These are phyloP conservation scores for Numenius arquata DNA, from an alignment of 2,113 vertebrate genomes.

Conservation along the genomic window DNA sequence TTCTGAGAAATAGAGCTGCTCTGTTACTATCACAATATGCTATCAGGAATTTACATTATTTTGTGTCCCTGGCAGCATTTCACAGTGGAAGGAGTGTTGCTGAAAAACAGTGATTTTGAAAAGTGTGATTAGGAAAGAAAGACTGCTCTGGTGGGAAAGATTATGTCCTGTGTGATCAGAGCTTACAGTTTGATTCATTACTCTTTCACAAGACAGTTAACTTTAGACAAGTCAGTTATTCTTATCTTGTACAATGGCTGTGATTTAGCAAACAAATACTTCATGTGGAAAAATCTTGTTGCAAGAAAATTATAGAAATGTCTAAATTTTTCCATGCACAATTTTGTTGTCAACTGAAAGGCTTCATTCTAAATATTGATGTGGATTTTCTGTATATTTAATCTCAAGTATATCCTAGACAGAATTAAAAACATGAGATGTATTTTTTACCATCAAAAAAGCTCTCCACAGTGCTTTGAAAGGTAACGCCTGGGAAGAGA, in stretches of 20 bases:
- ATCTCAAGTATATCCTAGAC: background rate
- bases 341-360: background rate
- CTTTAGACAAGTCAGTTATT: conserved; percentile 1
- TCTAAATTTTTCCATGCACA: background rate
- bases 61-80: background rate
- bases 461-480: background rate
- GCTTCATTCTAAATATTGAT: background rate
- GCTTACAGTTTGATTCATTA: conserved; percentile 25
- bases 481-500: background rate
- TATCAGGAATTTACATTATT: background rate
- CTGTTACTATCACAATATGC: background rate
- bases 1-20: background rate
- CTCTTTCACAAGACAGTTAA: conserved; percentile 9
- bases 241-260: background rate
- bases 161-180: conserved; percentile 30
- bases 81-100: background rate
- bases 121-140: conserved; percentile 17
- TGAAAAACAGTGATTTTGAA: background rate
- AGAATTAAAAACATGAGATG: background rate
- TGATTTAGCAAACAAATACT: background rate
- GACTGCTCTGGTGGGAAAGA: conserved; percentile 19
- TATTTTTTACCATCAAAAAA: background rate
- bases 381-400: background rate
- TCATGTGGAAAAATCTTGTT: background rate
- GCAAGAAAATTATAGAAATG: background rate